These are phyloP conservation scores for Cheirogaleus medius DNA, from an alignment of 2,113 vertebrate species.

Conservation along the genomic window DNA sequence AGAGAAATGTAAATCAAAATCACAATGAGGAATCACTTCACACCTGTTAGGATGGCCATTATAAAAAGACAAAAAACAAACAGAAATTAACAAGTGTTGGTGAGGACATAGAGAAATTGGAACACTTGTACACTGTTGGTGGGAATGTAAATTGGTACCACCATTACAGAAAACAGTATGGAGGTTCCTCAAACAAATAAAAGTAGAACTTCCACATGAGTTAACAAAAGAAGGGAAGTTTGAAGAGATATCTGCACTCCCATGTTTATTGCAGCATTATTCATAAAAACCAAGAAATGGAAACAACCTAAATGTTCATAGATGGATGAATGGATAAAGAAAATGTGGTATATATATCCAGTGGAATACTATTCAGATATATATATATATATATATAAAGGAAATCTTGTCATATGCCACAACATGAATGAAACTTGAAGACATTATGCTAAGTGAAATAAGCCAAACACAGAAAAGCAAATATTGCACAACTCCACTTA, in stretches of 20 bases:
- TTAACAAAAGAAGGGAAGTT: background rate
- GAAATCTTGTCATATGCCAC: background rate
- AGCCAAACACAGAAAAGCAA: background rate
- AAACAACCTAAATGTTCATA: background rate
- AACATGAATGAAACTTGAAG: background rate
- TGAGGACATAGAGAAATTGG: background rate
- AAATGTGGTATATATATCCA: background rate
- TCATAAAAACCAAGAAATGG: background rate
- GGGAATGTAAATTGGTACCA: background rate
- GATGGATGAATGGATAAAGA: background rate
- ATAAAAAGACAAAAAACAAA: background rate
- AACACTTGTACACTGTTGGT: background rate
- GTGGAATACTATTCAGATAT: background rate
- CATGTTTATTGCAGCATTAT: background rate
- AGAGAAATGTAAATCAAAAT: constrained; percentile 2
- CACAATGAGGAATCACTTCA: background rate
- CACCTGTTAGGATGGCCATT: background rate
- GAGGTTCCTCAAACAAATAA: background rate
- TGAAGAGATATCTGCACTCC: background rate
- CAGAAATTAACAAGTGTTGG: background rate
- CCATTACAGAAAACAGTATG: background rate
- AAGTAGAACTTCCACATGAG: background rate
- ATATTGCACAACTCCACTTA: background rate
- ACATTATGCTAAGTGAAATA: background rate
- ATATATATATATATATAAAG: background rate